phyloP scores from a whole-genome alignment of 2,113 vertebrate species.

The Alouatta palliata region DNA sequence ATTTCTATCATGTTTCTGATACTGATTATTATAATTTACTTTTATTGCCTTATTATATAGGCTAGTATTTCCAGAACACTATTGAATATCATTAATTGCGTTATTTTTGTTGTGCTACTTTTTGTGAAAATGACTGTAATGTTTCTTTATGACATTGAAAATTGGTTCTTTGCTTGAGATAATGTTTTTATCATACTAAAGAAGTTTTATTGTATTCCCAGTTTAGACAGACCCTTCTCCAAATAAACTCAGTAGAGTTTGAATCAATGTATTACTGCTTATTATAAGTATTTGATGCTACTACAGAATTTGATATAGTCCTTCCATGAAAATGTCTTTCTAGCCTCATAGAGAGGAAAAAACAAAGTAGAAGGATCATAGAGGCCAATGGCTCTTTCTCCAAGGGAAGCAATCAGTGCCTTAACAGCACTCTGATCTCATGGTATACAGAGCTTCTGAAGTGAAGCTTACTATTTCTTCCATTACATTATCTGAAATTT shows the following conservation, averaged over 20 bases:
- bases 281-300: not conserved
- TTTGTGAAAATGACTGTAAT: not conserved
- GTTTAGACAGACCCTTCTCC: not conserved
- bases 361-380: not conserved
- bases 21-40: not conserved
- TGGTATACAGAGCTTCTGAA: not conserved
- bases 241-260: not conserved
- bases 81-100: not conserved
- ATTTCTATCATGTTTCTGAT: not conserved
- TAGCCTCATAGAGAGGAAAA: not conserved
- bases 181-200: not conserved
- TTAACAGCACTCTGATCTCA: not conserved
- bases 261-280: not conserved
- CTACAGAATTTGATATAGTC: not conserved
- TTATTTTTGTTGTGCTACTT: not conserved
- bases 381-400: not conserved
- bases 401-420: not conserved
- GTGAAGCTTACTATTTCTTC: not conserved
- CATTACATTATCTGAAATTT: not conserved
- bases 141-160: not conserved
- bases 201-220: not conserved
- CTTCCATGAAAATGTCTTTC: not conserved
- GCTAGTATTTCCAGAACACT: not conserved
- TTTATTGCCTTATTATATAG: not conserved
- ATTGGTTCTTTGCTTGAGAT: not conserved